Conservation (phyloP, 1,140 invertebrate genomes). For the Drepana arcuata region DNA sequence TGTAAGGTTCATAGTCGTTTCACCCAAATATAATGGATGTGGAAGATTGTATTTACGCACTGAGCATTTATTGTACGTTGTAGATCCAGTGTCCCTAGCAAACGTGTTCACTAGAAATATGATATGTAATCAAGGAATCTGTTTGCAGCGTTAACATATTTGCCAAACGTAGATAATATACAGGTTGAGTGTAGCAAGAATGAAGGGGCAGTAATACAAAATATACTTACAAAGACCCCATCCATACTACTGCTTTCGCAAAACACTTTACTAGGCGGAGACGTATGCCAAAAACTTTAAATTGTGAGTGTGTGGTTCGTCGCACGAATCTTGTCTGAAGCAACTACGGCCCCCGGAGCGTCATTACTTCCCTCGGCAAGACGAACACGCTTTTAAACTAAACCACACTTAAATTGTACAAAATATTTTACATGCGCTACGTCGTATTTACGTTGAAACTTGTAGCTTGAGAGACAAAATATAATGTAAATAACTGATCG, state of each 20-base stretch:
- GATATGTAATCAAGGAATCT: too few relatives aligned
- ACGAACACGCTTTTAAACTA: constrained; percentile 44
- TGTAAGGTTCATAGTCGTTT: too few relatives aligned
- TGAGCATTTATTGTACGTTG: too few relatives aligned
- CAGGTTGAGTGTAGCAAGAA: too few relatives aligned
- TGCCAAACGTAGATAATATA: too few relatives aligned
- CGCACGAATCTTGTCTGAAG: constrained; percentile 18
- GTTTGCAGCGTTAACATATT: too few relatives aligned
- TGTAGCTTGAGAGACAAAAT: neutral
- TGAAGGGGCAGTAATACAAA: too few relatives aligned
- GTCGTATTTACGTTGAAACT: neutral
- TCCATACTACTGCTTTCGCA: constrained; percentile 17
- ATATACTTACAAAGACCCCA: constrained; percentile 15
- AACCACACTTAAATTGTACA: constrained; percentile 32
- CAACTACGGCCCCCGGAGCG: constrained; percentile 20
- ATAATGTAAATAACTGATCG: neutral
- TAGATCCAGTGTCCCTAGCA: too few relatives aligned
- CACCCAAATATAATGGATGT: too few relatives aligned
- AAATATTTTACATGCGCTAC: constrained; percentile 15
- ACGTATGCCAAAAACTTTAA: constrained; percentile 47
- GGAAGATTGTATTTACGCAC: too few relatives aligned
- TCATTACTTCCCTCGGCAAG: constrained; percentile 25
- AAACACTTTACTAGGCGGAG: constrained; percentile 37
- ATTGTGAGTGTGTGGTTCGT: constrained; percentile 42
- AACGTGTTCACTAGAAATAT: too few relatives aligned